These are phyloP conservation scores for Pasiphila rectangulata DNA, from an alignment of 2,888 invertebrate species.

Conservation along the genomic window DNA sequence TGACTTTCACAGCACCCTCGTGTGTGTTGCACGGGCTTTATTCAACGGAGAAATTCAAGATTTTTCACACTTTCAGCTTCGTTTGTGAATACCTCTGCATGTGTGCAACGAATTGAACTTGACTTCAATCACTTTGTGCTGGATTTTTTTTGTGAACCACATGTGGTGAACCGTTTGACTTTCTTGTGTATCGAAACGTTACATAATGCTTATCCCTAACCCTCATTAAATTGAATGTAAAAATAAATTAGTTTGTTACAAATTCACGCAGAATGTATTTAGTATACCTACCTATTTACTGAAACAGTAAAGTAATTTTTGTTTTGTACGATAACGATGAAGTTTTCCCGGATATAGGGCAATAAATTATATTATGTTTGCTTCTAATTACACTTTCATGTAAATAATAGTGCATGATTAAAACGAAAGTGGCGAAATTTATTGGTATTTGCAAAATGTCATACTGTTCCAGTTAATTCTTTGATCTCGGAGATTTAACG, in stretches of 20 bases:
- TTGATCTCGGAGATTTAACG: constrained; percentile 17
- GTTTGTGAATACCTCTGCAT: constrained; percentile 20
- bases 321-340: too few relatives aligned
- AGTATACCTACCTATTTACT: too few relatives aligned
- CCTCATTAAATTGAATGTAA: too few relatives aligned
- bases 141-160: constrained; percentile 3
- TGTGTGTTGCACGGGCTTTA: constrained; percentile 35
- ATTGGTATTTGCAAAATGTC: too few relatives aligned
- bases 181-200: constrained; percentile 1
- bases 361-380: too few relatives aligned
- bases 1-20: constrained; percentile 61
- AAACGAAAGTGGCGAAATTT: constrained; percentile 3
- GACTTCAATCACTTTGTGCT: constrained; percentile 8
- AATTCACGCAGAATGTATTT: too few relatives aligned
- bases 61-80: constrained; percentile 28
- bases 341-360: too few relatives aligned
- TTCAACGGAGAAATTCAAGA: constrained; percentile 24
- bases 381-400: constrained; percentile 1
- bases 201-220: neutral
- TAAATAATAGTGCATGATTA: neutral
- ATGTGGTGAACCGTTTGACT: neutral
- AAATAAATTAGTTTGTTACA: too few relatives aligned
- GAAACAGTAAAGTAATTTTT: too few relatives aligned
- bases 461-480: constrained; percentile 15
- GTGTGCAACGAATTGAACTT: constrained; percentile 18